Evolutionary conservation across 1,140 invertebrate species (phyloP).

Genomic region (Scaptomyza pallida): DNA sequence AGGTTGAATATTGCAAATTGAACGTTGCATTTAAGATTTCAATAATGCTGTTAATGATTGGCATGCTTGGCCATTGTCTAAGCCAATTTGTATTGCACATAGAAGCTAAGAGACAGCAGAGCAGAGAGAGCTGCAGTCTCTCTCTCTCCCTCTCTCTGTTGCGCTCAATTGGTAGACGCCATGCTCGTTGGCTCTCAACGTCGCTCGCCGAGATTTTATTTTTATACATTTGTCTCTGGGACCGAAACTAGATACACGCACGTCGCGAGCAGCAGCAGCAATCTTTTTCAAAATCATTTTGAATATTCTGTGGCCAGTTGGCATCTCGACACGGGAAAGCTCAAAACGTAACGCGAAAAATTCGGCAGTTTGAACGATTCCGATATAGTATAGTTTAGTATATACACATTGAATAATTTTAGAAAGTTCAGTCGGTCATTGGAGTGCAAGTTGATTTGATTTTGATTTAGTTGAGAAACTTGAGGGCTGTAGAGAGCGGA

Average conservation of each 20-base stretch:
- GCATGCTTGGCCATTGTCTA: slow-evolving; percentile 61
- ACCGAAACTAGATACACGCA: slow-evolving; percentile 76
- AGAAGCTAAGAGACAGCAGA: slow-evolving; percentile 10
- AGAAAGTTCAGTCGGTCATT: slow-evolving; percentile 83
- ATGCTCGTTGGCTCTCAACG: slow-evolving; percentile 28
- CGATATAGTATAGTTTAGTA: too few relatives aligned
- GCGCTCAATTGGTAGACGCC: slow-evolving; percentile 36
- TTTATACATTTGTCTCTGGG: slow-evolving; percentile 76
- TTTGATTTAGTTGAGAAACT: neutral
- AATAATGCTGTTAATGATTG: slow-evolving; percentile 69
- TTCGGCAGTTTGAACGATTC: slow-evolving; percentile 23
- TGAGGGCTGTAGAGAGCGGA: neutral
- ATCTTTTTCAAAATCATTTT: slow-evolving; percentile 55
- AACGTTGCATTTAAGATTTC: slow-evolving; percentile 59
- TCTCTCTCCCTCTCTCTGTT: slow-evolving; percentile 24
- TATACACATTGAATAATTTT: slow-evolving; percentile 53
- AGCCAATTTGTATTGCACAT: slow-evolving; percentile 21
- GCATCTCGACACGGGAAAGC: slow-evolving; percentile 77
- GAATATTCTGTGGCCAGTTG: slow-evolving; percentile 78
- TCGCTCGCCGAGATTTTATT: slow-evolving; percentile 67
- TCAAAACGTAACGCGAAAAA: slow-evolving; percentile 43
- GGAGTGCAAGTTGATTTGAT: slow-evolving; percentile 44
- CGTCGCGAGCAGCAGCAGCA: slow-evolving; percentile 21
- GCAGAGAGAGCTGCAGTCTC: slow-evolving; percentile 5
- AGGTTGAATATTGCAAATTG: slow-evolving; percentile 48